Evolutionary conservation across 2,113 vertebrate genomes (phyloP).

Genomic region (Cyphomyrus discorhynchus): DNA sequence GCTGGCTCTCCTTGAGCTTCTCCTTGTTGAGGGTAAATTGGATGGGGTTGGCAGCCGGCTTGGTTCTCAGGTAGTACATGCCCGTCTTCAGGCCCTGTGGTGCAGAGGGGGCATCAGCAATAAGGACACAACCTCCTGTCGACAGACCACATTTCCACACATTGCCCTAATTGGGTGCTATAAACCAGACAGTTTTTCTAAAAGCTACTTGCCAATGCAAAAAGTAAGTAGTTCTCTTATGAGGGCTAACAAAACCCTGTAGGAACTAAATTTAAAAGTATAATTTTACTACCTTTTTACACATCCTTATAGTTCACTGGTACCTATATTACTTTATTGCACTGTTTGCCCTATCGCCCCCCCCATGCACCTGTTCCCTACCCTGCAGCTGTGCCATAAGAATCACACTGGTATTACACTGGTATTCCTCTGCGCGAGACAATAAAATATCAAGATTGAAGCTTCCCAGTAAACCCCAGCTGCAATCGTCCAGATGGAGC

Average conservation of each 20-base stretch:
- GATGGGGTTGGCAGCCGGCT: constrained; percentile 91
- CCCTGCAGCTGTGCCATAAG: background rate
- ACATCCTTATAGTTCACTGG: background rate
- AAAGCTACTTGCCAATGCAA: background rate
- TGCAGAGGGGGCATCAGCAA: background rate
- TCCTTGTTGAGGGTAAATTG: constrained; percentile 96
- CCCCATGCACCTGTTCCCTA: background rate
- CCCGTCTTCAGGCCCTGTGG: constrained; percentile 89
- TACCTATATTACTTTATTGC: background rate
- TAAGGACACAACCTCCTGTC: background rate
- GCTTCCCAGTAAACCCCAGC: background rate
- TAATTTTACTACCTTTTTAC: background rate
- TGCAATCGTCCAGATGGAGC: background rate
- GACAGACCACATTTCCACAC: background rate
- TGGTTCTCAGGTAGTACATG: constrained; percentile 94
- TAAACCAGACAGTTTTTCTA: background rate
- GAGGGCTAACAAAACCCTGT: background rate
- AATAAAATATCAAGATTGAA: background rate
- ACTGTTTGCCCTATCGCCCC: background rate
- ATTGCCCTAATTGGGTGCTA: background rate
- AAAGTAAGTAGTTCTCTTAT: background rate
- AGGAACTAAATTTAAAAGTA: background rate
- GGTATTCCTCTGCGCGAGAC: background rate
- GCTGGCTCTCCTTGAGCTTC: constrained; percentile 71
- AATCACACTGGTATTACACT: background rate